Percentiles rank a stretch among this genome's conserved stretches.
These are phyloP conservation scores for Ericerus pela DNA, from an alignment of 1,140 invertebrate species.

Conservation along the genomic window DNA sequence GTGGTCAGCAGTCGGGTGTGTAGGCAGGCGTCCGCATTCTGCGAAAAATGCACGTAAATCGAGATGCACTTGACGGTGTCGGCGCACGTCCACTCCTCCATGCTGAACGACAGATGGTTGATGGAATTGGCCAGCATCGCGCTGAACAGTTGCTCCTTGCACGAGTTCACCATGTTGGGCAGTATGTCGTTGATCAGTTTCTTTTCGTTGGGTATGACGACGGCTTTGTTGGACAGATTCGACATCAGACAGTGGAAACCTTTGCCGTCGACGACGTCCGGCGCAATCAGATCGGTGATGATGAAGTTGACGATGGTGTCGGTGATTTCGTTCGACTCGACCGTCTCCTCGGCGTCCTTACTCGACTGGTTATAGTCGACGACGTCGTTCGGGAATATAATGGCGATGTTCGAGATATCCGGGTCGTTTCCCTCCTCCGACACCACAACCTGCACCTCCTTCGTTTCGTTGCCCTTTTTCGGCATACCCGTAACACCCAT, in stretches of 20 bases:
- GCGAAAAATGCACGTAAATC: conserved; percentile 13
- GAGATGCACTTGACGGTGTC: conserved; percentile 27
- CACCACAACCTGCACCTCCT: not conserved
- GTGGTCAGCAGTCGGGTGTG: conserved; percentile 22
- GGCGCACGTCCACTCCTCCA: conserved; percentile 36
- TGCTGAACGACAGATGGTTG: conserved; percentile 32
- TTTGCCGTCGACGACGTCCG: conserved; percentile 36
- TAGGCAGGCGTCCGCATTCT: conserved; percentile 21
- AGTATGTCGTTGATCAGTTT: not conserved
- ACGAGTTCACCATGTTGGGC: not conserved
- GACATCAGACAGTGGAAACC: conserved; percentile 36
- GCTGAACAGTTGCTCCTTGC: not conserved
- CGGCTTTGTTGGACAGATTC: not conserved
- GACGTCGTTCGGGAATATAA: not conserved
- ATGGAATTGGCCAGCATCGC: conserved; percentile 27
- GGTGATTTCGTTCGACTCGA: conserved; percentile 27
- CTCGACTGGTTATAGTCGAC: not conserved
- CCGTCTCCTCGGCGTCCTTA: too few species aligned
- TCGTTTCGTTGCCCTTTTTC: not conserved
- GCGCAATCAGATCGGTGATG: conserved; percentile 34
- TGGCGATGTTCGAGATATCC: conserved; percentile 4
- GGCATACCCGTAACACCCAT: not conserved
- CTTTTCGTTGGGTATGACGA: not conserved
- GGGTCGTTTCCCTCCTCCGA: not conserved
- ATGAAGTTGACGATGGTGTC: conserved; percentile 36